phyloP scores from a whole-genome alignment of 2,113 vertebrate genomes.

The Gymnobelideus leadbeateri region DNA sequence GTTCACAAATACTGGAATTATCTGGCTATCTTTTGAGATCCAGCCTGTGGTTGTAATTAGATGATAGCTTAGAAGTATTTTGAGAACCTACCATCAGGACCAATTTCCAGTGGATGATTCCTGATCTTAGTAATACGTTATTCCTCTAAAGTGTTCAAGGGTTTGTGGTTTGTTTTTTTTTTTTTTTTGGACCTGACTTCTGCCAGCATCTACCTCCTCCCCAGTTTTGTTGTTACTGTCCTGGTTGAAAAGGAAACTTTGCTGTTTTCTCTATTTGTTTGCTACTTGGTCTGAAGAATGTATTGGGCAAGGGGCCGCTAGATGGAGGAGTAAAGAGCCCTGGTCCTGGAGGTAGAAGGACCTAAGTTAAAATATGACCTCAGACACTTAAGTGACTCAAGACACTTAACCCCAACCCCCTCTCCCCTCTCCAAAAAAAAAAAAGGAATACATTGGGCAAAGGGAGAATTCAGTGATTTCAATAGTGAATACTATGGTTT shows the following conservation, averaged over 20 bases:
- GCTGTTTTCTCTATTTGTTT: neutral
- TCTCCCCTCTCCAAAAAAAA: no score
- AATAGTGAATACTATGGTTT: neutral
- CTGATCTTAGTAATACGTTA: neutral
- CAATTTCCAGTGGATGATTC: neutral
- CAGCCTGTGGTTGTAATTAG: neutral
- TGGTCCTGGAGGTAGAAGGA: neutral
- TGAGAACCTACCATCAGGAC: neutral
- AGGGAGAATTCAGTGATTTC: neutral
- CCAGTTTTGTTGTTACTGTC: neutral
- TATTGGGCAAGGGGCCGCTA: neutral
- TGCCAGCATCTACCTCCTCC: conserved; percentile 9
- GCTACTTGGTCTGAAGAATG: neutral
- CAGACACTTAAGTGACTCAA: neutral
- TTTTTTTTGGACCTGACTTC: neutral
- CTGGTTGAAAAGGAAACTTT: neutral
- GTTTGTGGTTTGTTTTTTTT: neutral
- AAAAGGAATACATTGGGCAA: no score
- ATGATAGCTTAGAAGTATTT: neutral
- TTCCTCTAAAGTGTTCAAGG: neutral
- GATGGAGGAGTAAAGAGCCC: neutral
- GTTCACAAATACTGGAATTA: neutral
- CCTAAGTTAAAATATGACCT: neutral
- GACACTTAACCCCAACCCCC: no score
- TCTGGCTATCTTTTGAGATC: neutral